Evolutionary conservation across 2,888 invertebrate genomes (phyloP).

Genomic region (Leptarthrus brevirostris): DNA sequence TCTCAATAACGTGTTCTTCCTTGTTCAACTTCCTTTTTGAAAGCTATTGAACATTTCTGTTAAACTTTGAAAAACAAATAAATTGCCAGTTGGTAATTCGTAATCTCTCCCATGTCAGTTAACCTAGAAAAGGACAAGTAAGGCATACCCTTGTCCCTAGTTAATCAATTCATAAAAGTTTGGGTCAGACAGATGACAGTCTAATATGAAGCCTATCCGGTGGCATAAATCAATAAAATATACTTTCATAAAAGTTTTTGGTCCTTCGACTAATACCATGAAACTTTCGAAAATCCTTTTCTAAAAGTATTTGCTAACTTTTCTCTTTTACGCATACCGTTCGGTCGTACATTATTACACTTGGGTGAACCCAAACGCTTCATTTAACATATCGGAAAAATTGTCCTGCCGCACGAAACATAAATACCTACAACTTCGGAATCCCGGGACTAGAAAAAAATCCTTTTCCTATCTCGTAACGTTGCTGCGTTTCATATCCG

Average conservation of each 20-base stretch:
- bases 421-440: background rate
- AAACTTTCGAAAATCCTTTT: constrained; percentile 11
- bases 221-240: constrained; percentile 26
- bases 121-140: too few relatives aligned
- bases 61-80: too few relatives aligned
- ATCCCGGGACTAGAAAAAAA: background rate
- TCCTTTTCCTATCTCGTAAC: background rate
- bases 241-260: constrained; percentile 4
- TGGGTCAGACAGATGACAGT: constrained; percentile 23
- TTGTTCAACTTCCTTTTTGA: too few relatives aligned
- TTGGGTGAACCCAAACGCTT: constrained; percentile 9
- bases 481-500: background rate
- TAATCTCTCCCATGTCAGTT: too few relatives aligned
- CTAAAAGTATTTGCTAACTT: constrained; percentile 7
- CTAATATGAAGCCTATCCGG: background rate
- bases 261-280: background rate
- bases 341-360: constrained; percentile 7
- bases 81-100: too few relatives aligned
- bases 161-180: constrained; percentile 10
- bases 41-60: too few relatives aligned
- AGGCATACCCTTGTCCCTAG: background rate
- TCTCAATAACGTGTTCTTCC: too few relatives aligned
- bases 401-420: background rate
- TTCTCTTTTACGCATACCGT: background rate
- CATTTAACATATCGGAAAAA: constrained; percentile 11